Conservation (phyloP, 2,113 vertebrate species). For the Tamias sibiricus region DNA sequence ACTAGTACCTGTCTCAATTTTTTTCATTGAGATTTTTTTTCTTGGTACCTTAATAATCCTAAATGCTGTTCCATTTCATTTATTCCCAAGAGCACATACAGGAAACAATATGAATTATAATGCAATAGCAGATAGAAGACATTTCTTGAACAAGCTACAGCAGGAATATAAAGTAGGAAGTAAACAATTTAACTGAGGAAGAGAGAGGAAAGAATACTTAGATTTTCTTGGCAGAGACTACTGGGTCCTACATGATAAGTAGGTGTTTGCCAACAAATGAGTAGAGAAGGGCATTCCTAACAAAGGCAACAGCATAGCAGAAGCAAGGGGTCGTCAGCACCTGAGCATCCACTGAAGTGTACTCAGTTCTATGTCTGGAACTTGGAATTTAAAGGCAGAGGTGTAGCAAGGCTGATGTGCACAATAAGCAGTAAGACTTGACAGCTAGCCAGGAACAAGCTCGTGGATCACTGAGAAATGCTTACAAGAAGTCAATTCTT, state of each 20-base stretch:
- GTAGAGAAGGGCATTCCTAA: not conserved
- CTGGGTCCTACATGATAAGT: not conserved
- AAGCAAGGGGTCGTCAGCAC: not conserved
- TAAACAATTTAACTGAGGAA: not conserved
- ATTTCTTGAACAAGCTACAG: not conserved
- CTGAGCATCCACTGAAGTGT: not conserved
- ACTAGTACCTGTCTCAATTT: not conserved
- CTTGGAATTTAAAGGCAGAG: not conserved
- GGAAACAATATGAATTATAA: not conserved
- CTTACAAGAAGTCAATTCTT: not conserved
- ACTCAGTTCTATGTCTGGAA: not conserved
- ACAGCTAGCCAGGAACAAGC: not conserved
- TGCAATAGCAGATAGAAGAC: conserved; percentile 34
- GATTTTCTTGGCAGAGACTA: not conserved
- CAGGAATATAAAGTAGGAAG: not conserved
- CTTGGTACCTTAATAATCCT: conserved; percentile 30
- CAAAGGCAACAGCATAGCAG: not conserved
- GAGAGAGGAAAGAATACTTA: not conserved
- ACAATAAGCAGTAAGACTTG: not conserved
- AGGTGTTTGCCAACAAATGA: not conserved
- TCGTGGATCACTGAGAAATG: not conserved
- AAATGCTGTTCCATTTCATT: not conserved
- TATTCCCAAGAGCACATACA: not conserved
- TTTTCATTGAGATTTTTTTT: not conserved
- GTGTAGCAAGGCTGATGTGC: not conserved